Evolutionary conservation across 2,888 invertebrate species (phyloP), one percentile per base, ranked within the genome.

Genomic region (Allygus modestus): DNA sequence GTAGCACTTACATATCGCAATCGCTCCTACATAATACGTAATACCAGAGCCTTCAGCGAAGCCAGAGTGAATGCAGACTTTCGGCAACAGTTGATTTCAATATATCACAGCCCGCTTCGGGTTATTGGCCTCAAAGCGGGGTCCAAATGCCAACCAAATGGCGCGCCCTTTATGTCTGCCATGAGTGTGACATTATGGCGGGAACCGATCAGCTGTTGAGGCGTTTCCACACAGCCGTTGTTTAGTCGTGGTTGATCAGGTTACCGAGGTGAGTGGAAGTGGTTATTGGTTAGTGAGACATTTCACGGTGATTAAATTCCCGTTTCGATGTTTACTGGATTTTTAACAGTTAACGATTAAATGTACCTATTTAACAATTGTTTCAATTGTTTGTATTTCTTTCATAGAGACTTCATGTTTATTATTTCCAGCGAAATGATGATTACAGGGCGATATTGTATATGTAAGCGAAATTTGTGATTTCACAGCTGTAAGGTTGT

Each of bases 121-220:
- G 23, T 69, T 28, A 69, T 15, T 65, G 65, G 65, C 65, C 65
- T 20, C 58, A 12, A 2, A 20, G 2, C 58, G 23, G 9, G n/a
- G n/a, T n/a, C 65, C 65, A 65, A 65, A 65, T 65, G 65, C 65
- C 65, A 65, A 65, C 65, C 65, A 65, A 65, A 65, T 65, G 65
- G n/a, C 65, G 65, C 65, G 75, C 75, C 75, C 75, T 77, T 77
- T 77, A 43, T 73, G 73, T 73, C 37, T 73, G 31, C 43, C 37
- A n/a, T 73, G 73, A 73, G 41, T 77, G 75, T 77, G 75, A 77
- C 75, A 77, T 31, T 65, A 65, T 65, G 65, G 65, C 65, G 65
- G 65, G 65, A 65, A 31, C 23, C 65, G 65, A 65, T 65, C 65
- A 65, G 65, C 65, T 65, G 65, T 65, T 28, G n/a, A 12, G 31